Base-by-base conservation (phyloP, 2,113 vertebrate genomes). In the Paracanthobrama guichenoti region DNA sequence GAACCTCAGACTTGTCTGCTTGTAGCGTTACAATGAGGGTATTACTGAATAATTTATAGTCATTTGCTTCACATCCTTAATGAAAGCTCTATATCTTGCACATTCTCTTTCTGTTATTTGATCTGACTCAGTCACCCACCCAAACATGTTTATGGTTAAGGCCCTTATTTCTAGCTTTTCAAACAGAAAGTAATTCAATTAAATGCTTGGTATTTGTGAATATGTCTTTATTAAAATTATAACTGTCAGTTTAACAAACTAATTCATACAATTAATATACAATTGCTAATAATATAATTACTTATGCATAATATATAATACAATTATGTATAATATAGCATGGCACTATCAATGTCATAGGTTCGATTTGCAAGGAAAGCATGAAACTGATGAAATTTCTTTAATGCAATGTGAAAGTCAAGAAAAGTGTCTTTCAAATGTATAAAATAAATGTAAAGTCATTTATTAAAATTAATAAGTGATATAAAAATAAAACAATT, bases 21-120 rank as follows among this genome's bases (percentile, higher is more conserved):
- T 79, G 48, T 60, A 80, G 81, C 44, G 22, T 79, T 85, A 84
- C 84, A 83, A 71, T 76, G 69, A 31, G 76, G 67, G 35, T 48
- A 82, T 77, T 16, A 81, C 26, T 90, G 83, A 90, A 89, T 89
- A 86, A 90, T 90, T 89, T 78, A 90, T 87, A 53, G 48, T 20
- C 46, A 84, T 73, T 81, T 39, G 11, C 66, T 28, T 67, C 59
- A 85, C 81, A 83, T 71, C 20, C 24, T 71, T 86, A 88, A 89
- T 89, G 82, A 89, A 88, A 84, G 66, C 67, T 69, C 28, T 50
- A 46, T 57, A 7, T 39, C 84, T 48, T 18, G 8, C 22, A 39
- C 42, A 14, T 80, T 53, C 26, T 72, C 22, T 84, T 53, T 35
- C 20, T 79, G 31, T 82, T 31, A n/a, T 53, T 66, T 72, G 28